Percentiles rank a stretch among this genome's conserved stretches.
These are phyloP conservation scores for Odontamblyopus lacepedii DNA, from an alignment of 2,797 vertebrate species.

Conservation along the genomic window DNA sequence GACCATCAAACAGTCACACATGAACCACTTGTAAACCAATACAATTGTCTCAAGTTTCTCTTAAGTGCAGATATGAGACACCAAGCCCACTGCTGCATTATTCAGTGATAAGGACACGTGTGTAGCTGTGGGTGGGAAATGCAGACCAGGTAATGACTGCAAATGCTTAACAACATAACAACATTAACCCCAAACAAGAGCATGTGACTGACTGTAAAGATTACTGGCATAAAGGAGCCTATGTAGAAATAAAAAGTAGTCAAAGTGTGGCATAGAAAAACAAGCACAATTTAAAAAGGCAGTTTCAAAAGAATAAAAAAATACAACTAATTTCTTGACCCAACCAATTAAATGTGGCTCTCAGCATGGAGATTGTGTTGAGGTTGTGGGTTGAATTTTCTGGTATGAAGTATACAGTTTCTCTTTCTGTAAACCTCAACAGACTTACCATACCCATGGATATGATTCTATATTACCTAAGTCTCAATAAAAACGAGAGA, in stretches of 20 bases:
- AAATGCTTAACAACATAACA: conserved; percentile 13
- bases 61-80: conserved; percentile 36
- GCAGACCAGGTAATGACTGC: conserved; percentile 17
- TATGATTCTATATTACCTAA: not conserved
- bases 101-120: conserved; percentile 43
- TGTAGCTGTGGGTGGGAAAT: conserved; percentile 29
- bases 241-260: not conserved
- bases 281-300: not conserved
- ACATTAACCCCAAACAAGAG: not conserved
- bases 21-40: conserved; percentile 29
- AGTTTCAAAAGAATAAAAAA: not conserved
- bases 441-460: not conserved
- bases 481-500: no score
- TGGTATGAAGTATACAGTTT: not conserved
- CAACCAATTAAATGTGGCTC: not conserved
- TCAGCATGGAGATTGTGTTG: not conserved
- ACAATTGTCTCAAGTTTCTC: conserved; percentile 49
- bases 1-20: conserved; percentile 1
- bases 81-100: conserved; percentile 52
- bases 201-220: conserved; percentile 12
- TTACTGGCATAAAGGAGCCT: not conserved
- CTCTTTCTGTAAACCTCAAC: not conserved
- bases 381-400: not conserved
- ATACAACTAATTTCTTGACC: no score
- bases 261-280: not conserved